These are phyloP conservation scores for Trissolcus japonicus DNA, from an alignment of 2,888 invertebrate genomes.

Conservation along the genomic window DNA sequence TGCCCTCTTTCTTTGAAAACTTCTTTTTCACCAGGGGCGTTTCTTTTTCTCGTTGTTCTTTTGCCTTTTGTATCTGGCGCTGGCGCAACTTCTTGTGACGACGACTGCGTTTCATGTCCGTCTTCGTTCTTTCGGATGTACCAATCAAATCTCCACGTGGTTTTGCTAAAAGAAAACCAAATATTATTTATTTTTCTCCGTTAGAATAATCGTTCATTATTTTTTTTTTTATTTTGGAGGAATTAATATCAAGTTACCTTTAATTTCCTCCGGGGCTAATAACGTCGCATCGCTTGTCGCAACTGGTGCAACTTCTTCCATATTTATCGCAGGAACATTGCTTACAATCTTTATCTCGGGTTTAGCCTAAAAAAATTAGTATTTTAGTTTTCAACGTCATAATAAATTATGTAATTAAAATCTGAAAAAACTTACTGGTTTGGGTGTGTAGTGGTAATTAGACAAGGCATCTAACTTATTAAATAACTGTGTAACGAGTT, in stretches of 20 bases:
- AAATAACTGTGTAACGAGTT: slow-evolving; percentile 86
- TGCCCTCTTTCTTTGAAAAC: slow-evolving; percentile 63
- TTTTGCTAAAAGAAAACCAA: slow-evolving; percentile 69
- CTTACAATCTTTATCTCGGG: slow-evolving; percentile 93
- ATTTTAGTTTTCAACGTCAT: neutral
- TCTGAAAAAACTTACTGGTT: slow-evolving; percentile 77
- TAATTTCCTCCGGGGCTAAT: slow-evolving; percentile 95
- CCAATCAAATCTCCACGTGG: slow-evolving; percentile 80
- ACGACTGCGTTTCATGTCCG: slow-evolving; percentile 92
- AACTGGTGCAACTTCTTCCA: slow-evolving; percentile 97
- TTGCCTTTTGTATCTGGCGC: slow-evolving; percentile 75
- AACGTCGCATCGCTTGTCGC: slow-evolving; percentile 89
- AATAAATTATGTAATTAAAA: neutral
- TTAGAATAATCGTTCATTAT: neutral
- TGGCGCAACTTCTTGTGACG: slow-evolving; percentile 91
- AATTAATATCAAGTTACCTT: slow-evolving; percentile 75
- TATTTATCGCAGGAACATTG: slow-evolving; percentile 91
- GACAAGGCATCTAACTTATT: slow-evolving; percentile 92
- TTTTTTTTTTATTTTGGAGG: neutral
- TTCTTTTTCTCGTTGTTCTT: slow-evolving; percentile 74
- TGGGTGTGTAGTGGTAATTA: slow-evolving; percentile 96
- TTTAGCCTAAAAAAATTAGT: slow-evolving; percentile 78
- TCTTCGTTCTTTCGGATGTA: slow-evolving; percentile 87
- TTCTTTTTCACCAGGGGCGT: slow-evolving; percentile 25
- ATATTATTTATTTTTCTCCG: neutral